Percentiles rank a stretch among this genome's conserved stretches.
Evolutionary conservation across 2,113 vertebrate genomes (phyloP).

Genomic region (Mesitornis unicolor): DNA sequence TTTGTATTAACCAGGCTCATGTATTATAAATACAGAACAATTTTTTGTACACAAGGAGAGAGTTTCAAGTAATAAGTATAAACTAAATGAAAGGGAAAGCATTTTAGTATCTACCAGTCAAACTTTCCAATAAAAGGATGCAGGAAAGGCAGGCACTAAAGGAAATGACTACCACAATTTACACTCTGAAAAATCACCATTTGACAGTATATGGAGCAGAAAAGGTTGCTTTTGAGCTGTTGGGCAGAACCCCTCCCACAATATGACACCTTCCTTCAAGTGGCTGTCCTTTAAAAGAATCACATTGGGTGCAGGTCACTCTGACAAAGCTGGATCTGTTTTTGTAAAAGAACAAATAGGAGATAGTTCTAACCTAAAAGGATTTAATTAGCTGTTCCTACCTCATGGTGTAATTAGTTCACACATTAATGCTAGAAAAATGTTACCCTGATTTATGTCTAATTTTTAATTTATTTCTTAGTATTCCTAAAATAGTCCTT

Average conservation of each 20-base stretch:
- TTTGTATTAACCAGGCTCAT: constrained; percentile 24
- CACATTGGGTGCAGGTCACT: neutral
- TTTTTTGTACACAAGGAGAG: neutral
- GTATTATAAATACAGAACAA: constrained; percentile 33
- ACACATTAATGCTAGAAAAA: neutral
- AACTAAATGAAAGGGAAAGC: constrained; percentile 1
- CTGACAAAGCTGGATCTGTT: neutral
- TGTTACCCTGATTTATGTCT: neutral
- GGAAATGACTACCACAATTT: neutral
- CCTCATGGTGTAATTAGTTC: neutral
- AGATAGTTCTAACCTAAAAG: neutral
- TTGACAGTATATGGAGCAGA: neutral
- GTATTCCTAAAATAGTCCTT: neutral
- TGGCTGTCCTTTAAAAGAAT: neutral
- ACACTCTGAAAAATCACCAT: neutral
- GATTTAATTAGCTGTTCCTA: neutral
- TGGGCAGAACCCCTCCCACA: neutral
- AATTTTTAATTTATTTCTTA: neutral
- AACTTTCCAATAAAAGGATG: neutral
- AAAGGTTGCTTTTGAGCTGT: neutral
- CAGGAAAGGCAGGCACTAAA: neutral
- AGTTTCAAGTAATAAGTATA: constrained; percentile 4
- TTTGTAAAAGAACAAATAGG: neutral
- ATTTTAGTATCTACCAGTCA: neutral
- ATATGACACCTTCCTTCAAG: neutral